Evolutionary conservation across 2,113 vertebrate species (phyloP).

Genomic region (Uria lomvia): DNA sequence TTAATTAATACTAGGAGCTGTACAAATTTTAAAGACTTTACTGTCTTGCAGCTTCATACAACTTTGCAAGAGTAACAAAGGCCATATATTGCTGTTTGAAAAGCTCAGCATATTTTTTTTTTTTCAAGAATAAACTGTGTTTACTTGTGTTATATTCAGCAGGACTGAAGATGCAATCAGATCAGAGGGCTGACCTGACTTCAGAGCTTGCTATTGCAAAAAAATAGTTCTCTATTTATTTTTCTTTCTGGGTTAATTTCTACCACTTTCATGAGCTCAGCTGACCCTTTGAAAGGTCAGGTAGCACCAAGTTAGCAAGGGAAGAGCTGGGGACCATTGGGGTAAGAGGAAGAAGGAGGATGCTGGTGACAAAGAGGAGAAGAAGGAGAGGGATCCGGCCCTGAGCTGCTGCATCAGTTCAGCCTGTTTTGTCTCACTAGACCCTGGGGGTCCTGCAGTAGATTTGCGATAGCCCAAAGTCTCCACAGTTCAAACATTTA

Average conservation of each 20-base stretch:
- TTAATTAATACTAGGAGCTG: not conserved
- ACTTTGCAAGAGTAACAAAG: not conserved
- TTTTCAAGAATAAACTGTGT: not conserved
- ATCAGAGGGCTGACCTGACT: not conserved
- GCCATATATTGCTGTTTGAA: not conserved
- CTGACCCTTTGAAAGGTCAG: not conserved
- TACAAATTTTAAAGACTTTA: not conserved
- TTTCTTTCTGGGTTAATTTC: not conserved
- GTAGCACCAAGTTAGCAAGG: not conserved
- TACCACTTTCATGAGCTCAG: not conserved
- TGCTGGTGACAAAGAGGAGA: not conserved
- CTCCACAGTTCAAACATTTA: not conserved
- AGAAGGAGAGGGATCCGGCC: not conserved
- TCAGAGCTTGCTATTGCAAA: not conserved
- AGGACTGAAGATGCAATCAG: not conserved
- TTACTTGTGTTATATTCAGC: not conserved
- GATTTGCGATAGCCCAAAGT: not conserved
- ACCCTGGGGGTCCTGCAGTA: not conserved
- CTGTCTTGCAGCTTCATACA: not conserved
- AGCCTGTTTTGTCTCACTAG: not conserved
- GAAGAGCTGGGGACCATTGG: not conserved
- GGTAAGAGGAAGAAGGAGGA: not conserved
- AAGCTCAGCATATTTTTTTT: not conserved
- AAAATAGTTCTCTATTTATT: not conserved
- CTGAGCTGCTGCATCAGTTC: not conserved